Evolutionary conservation across 2,797 vertebrate species (phyloP), one percentile per base, ranked within the genome.

Genomic region (Sus cebifrons): DNA sequence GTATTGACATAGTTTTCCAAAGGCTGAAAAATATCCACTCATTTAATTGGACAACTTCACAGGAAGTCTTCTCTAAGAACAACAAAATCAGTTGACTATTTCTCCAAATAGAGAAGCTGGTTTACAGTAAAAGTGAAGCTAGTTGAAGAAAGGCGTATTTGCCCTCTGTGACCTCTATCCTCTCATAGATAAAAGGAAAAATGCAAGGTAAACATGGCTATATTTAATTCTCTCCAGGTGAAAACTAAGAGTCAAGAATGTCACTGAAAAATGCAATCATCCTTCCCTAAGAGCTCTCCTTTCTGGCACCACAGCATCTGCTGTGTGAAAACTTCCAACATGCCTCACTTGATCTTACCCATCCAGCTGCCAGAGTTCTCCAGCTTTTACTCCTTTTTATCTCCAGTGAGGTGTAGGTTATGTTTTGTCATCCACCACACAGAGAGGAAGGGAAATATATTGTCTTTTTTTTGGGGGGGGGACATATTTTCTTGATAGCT

Each of bases 211-310:
- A 75, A 74, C 16, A 52, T 20, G 25, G 27, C 3, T 15, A 5
- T 18, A 70, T 84, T 95, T 86, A 92, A 71, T 70, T 93, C 12
- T 74, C 29, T 68, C 44, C 40, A 23, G 17, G 27, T 85, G 49
- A 60, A 87, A 94, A 77, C 56, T 88, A 77, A 49, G n/a, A 95
- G 60, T 91, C 52, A 58, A 86, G 56, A 56, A 71, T 10, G 2
- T 83, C 40, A 68, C 23, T 52, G 60, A n/a, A 78, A 86, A 85
- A 81, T 58, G 27, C 62, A 73, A 18, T 62, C 23, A 54, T 67
- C 32, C 16, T 40, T 81, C 9, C 9, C 36, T 83, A 27, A 70
- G 14, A 29, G 6, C 27, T 36, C 21, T 62, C 0, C 2, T 86
- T 49, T 79, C 25, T 49, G 71, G 36, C 12, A 78, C 12, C 5